phyloP scores from a whole-genome alignment of 1,140 invertebrate genomes.

The Drosophila ananassae region DNA sequence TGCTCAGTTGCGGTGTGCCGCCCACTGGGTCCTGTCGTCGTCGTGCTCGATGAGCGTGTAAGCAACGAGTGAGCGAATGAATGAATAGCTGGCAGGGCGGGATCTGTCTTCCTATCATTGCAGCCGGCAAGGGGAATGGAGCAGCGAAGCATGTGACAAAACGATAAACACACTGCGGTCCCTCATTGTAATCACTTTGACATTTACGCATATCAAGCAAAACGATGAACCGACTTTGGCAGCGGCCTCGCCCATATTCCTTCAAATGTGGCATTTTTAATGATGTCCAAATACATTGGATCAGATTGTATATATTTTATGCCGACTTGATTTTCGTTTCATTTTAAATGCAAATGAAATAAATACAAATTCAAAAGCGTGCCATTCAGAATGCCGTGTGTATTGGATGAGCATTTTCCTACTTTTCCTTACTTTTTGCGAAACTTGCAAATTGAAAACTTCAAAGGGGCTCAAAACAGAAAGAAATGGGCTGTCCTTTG shows the following conservation, averaged over 20 bases:
- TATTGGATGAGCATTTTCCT: conserved; percentile 10
- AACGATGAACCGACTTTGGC: conserved; percentile 48
- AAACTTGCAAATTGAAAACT: conserved; percentile 48
- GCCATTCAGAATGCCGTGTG: conserved; percentile 1
- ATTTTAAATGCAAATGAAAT: conserved; percentile 78
- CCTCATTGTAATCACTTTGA: conserved; percentile 83
- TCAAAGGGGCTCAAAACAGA: conserved; percentile 54
- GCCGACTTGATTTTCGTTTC: conserved; percentile 76
- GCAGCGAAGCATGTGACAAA: conserved; percentile 70
- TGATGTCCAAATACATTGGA: conserved; percentile 77
- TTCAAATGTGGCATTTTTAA: conserved; percentile 78
- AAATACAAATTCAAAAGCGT: conserved; percentile 60
- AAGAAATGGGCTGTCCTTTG: conserved; percentile 16
- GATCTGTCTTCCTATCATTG: conserved; percentile 40
- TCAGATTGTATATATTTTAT: conserved; percentile 62
- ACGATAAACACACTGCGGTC: conserved; percentile 77
- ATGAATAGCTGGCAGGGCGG: conserved; percentile 52
- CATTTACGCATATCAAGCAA: conserved; percentile 81
- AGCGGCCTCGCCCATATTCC: conserved; percentile 44
- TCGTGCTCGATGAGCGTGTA: conserved; percentile 78
- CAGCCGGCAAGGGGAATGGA: background rate
- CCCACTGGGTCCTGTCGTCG: conserved; percentile 36
- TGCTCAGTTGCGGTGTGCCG: conserved; percentile 19
- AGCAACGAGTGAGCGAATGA: conserved; percentile 75
- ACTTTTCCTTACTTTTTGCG: conserved; percentile 10